Evolutionary conservation across 2,797 vertebrate species (phyloP), one percentile per base, ranked within the genome.

Genomic region (Petrocephalus schoutedeni): DNA sequence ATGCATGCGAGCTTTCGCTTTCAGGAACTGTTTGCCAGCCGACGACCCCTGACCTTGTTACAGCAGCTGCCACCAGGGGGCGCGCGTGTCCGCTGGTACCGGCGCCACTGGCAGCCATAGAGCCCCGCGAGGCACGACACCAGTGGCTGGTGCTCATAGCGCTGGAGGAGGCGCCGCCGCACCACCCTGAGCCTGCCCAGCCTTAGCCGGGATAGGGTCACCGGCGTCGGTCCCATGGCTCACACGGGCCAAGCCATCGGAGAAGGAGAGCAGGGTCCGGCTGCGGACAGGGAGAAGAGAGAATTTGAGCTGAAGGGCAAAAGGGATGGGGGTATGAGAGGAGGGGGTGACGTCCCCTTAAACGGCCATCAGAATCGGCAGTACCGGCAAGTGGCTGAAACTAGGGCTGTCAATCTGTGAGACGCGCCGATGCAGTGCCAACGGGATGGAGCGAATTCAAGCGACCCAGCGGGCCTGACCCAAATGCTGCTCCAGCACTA

Each of bases 51-150:
- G 85, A 95, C 94, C 93, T 94, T 93, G 93, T 91, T 96, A 96
- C 97, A 98, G 96, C 97, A 98, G 93, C 97, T 97, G 71, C 96
- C 95, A 77, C 96, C 97, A 0, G 95, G 95, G 92, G 96, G 95
- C 0, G 93, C 94, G 59, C 91, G 95, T 6, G 95, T 91, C 87
- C 96, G 94, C 89, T 96, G 95, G 93, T 96, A 96, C 41, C 95
- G 92, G 89, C 95, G 96, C 97, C 97, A 98, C 14, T 96, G 96
- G 93, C 97, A 98, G 90, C 97, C 97, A 71, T 98, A 98, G 88
- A 97, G 95, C 4, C 97, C 97, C 0, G 96, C 97, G 93, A 98
- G 94, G 85, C 96, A 97, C 88, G 97, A 97, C 93, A 98, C 92
- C 86, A 96, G 97, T 10, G 96, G 96, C 91, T 96, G 96, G 89